A percentile compares a stretch with the other conserved stretches of the same genome.
phyloP scores from a whole-genome alignment of 2,797 vertebrate genomes.

The Lacerta agilis region DNA sequence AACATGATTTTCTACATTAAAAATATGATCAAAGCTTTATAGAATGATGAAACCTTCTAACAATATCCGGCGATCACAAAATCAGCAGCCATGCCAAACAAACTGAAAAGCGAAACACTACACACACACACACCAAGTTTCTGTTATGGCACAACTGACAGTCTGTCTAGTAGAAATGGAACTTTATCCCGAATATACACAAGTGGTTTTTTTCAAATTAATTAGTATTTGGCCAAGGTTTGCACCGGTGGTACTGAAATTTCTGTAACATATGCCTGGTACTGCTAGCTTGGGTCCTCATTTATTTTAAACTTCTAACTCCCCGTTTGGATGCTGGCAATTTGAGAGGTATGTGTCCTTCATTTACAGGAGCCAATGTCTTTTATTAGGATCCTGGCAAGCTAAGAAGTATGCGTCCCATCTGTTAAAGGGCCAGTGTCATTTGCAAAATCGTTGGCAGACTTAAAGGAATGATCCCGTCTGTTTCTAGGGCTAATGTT shows the following conservation, averaged over 20 bases:
- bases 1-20: not conserved
- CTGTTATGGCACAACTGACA: not conserved
- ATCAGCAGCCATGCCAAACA: not conserved
- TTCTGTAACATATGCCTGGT: conserved; percentile 66
- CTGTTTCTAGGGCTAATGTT: conserved; percentile 70
- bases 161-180: not conserved
- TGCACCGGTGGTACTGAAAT: conserved; percentile 63
- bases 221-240: conserved; percentile 61
- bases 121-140: not conserved
- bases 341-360: conserved; percentile 78
- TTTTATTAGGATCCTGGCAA: conserved; percentile 81
- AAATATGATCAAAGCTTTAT: not conserved
- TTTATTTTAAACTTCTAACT: conserved; percentile 77
- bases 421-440: conserved; percentile 79
- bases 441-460: conserved; percentile 75
- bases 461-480: conserved; percentile 66
- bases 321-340: conserved; percentile 73
- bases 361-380: conserved; percentile 76
- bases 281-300: conserved; percentile 68
- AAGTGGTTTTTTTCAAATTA: conserved; percentile 44
- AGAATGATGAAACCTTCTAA: not conserved
- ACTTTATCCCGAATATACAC: conserved; percentile 43
- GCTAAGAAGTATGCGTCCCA: conserved; percentile 73
- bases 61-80: not conserved
- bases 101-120: not conserved